Base-by-base conservation (phyloP, 2,888 invertebrate genomes). In the Cephus pygmeus region DNA sequence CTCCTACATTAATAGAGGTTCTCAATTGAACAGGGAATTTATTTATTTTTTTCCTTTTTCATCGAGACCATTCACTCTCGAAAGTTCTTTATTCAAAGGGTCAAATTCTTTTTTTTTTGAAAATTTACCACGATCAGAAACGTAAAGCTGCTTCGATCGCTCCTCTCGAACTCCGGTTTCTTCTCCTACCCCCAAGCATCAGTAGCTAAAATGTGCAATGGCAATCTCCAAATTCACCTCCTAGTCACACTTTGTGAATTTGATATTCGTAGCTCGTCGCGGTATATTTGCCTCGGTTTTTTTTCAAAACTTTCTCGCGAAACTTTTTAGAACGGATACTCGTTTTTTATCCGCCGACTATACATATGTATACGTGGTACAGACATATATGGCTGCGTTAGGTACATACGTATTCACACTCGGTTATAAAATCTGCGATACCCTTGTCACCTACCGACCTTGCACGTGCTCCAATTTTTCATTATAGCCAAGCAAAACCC, bases 1-100 rank as follows among this genome's bases (percentile, higher is more conserved):
- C 71, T 12, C 71, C 31, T 71, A 31, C 31, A 71, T 71, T 71
- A 71, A 71, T 34, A 34, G 71, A 15, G 71, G 71, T 71, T 71
- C 71, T 71, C 71, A 71, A 31, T 23, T 34, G 15, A 71, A 71
- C 71, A 31, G 71, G 9, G 12, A 15, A 30, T 31, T 71, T 31
- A 30, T 71, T 71, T 71, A 34, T 34, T 23, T 71, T 71, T 15
- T 3, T 15, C 33, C 31, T 12, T 11, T 31, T 31, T 71, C 71
- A 31, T 34, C 33, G 4, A 6, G 71, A 33, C 15, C 71, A 15
- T 15, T 31, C 71, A 9, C 33, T 4, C 9, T 23, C 9, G 23
- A 9, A 23, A 23, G 23, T 23, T 56, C 23, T 0, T 23, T 1
- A 23, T 9, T 23, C 23, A 23, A 56, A 56, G 9, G 23, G 23